Evolutionary conservation across 2,797 vertebrate genomes (phyloP), one percentile per base, ranked within the genome.

Genomic region (Melanogrammus aeglefinus): DNA sequence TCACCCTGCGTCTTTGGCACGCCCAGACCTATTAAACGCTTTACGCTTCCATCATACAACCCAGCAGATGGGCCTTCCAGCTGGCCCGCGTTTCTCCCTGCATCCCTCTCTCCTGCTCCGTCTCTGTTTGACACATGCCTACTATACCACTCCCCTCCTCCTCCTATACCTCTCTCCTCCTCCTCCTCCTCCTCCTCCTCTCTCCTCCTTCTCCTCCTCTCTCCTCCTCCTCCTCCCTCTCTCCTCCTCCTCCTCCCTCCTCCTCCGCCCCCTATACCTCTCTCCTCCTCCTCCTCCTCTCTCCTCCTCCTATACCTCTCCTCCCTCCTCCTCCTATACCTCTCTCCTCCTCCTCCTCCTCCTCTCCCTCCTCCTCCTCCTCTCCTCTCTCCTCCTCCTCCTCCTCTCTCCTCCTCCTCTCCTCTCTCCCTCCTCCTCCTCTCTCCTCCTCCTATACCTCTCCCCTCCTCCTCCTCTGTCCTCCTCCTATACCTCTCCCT

Each of bases 31-130:
- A 77, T 70, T 78, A 79, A 84, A 76, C 79, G 74, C 76, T 69
- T 69, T 71, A 76, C 78, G 74, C 76, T 69, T 69, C 73, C 27
- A 14, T 74, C 9, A 74, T 85, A 82, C 80, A 82, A 86, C 76
- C 80, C 63, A 87, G 78, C 89, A 91, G 90, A 92, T 90, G 90
- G 85, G 74, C 71, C 63, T 80, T 87, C 84, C 89, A 91, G 88
- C 89, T 91, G 88, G 83, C 80, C 86, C 79, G 81, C 86, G 12
- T 69, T 27, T 82, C 80, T 84, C 86, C 36, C 83, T 79, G 47
- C 1, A 57, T 81, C 85, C 81, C 82, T 85, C 76, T 69, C 21
- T 75, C 76, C 31, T 71, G 35, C 47, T 76, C 36, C 4, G 9
- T 12, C 1, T 24, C 8, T 24, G 3, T 24, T 6, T n/a, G 57